These are phyloP conservation scores for Glossosoma conforme DNA, from an alignment of 1,140 invertebrate genomes.

Conservation along the genomic window DNA sequence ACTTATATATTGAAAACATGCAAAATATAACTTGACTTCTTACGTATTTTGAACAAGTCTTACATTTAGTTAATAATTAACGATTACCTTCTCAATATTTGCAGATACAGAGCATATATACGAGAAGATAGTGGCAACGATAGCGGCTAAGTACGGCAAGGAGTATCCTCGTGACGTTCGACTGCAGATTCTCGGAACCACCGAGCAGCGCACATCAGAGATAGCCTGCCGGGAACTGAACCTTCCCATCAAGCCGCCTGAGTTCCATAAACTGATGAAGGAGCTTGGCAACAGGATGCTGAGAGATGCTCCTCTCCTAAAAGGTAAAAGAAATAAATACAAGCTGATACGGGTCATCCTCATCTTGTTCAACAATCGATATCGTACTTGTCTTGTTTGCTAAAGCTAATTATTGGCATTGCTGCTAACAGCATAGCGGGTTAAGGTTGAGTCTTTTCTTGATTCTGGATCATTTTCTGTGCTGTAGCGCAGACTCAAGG, in stretches of 20 bases:
- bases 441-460: no score
- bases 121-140: constrained; percentile 56
- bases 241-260: constrained; percentile 64
- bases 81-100: constrained; percentile 6
- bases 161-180: constrained; percentile 68
- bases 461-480: no score
- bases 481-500: no score
- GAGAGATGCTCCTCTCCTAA: constrained; percentile 51
- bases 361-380: no score
- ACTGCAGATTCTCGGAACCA: constrained; percentile 67
- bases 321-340: no score
- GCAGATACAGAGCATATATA: constrained; percentile 60
- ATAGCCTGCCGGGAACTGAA: constrained; percentile 67
- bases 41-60: background rate
- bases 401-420: no score
- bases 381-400: no score
- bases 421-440: no score
- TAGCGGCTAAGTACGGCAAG: constrained; percentile 64
- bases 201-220: constrained; percentile 64
- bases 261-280: constrained; percentile 60
- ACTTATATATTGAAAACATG: constrained; percentile 1
- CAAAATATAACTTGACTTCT: background rate
- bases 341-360: no score
- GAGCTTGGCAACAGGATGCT: constrained; percentile 53
- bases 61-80: background rate